A percentile compares a stretch with the other conserved stretches of the same genome.
Evolutionary conservation across 92 coral and sea anemone genomes (phyloP).

Genomic region (Zoanthus sociatus): DNA sequence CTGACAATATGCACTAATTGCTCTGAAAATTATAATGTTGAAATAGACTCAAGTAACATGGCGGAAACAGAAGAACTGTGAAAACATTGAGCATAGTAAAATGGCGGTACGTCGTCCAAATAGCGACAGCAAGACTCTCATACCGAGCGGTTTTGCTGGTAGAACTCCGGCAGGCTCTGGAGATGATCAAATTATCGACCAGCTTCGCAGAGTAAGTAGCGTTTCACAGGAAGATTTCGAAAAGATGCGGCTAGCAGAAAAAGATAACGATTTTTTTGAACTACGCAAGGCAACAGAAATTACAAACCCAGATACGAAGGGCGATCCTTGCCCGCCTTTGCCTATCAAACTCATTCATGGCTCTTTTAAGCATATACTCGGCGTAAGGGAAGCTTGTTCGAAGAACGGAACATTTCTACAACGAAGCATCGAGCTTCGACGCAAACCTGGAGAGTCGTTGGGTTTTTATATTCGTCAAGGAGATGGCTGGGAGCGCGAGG

Average conservation of each 20-base stretch:
- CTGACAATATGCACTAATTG: conserved; percentile 86
- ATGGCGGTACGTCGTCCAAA: conserved; percentile 90
- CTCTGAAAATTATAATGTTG: conserved; percentile 78
- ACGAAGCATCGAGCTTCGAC: conserved; percentile 91
- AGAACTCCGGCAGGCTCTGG: conserved; percentile 63
- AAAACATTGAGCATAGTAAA: conserved; percentile 48
- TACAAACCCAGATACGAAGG: conserved; percentile 93
- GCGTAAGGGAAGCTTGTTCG: conserved; percentile 98
- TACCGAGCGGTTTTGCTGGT: conserved; percentile 83
- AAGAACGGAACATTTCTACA: conserved; percentile 98
- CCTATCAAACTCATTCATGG: conserved; percentile 96
- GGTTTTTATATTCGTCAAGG: conserved; percentile 99
- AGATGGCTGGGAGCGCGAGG: conserved; percentile 97
- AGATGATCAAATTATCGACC: conserved; percentile 82
- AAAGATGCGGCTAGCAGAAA: conserved; percentile 97
- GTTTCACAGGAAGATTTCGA: conserved; percentile 98
- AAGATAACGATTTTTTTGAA: conserved; percentile 95
- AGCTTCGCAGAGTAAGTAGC: conserved; percentile 92
- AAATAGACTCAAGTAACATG: conserved; percentile 84
- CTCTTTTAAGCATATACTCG: conserved; percentile 88
- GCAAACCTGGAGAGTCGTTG: conserved; percentile 96
- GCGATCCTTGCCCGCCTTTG: conserved; percentile 93
- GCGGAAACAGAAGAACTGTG: conserved; percentile 79
- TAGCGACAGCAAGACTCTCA: conserved; percentile 58
- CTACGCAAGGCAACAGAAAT: conserved; percentile 97